phyloP scores from a whole-genome alignment of 2,888 invertebrate species.

The Leptinotarsa juncta region DNA sequence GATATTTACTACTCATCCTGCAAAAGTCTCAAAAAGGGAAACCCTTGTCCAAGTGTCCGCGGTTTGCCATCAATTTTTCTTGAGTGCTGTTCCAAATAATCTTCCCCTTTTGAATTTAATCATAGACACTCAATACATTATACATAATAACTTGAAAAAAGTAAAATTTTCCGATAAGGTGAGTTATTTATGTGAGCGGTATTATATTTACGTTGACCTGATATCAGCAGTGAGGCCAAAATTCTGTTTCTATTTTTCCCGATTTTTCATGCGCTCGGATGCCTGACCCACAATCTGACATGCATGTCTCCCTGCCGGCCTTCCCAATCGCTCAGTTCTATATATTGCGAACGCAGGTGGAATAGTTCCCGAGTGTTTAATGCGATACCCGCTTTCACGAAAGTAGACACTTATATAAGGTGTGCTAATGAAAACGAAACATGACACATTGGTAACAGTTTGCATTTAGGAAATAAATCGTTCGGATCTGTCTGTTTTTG shows the following conservation, averaged over 20 bases:
- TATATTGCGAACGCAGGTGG: conserved; percentile 25
- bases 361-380: conserved; percentile 15
- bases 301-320: neutral
- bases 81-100: no score
- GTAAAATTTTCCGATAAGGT: no score
- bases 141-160: no score
- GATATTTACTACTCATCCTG: no score
- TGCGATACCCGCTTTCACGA: neutral
- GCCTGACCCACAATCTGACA: conserved; percentile 17
- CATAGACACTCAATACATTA: no score
- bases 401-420: neutral
- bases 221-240: neutral
- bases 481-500: no score
- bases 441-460: no score
- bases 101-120: no score
- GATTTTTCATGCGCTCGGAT: neutral
- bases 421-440: neutral
- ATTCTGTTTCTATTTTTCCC: neutral
- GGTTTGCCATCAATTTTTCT: no score
- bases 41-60: no score
- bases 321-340: conserved; percentile 11
- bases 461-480: no score
- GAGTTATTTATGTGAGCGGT: neutral
- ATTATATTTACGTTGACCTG: neutral
- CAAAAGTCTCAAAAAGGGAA: no score